Evolutionary conservation across 2,113 vertebrate species (phyloP).

Genomic region (Pogona vitticeps): DNA sequence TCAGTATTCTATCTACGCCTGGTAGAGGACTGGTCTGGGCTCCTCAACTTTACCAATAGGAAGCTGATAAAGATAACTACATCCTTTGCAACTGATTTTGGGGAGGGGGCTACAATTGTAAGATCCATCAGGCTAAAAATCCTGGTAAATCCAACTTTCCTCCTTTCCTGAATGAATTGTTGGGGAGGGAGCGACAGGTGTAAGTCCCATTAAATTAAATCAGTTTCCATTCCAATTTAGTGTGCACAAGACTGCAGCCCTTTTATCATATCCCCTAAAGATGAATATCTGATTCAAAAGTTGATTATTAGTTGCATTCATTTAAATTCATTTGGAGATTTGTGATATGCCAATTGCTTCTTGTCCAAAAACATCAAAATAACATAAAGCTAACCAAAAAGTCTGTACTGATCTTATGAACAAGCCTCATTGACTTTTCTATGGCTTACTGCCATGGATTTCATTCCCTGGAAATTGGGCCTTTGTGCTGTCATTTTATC

Average conservation of each 20-base stretch:
- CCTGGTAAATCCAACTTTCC: not conserved
- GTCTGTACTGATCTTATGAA: not conserved
- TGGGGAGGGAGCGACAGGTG: not conserved
- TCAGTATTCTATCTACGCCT: not conserved
- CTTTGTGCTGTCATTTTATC: slow-evolving; percentile 35
- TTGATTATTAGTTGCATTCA: too few species aligned
- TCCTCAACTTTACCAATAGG: not conserved
- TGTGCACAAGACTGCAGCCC: not conserved
- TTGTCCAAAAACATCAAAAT: not conserved
- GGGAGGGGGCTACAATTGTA: too few species aligned
- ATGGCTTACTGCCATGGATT: slow-evolving; percentile 34
- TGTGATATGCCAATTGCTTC: not conserved
- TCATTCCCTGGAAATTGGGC: slow-evolving; percentile 31
- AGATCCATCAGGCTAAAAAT: too few species aligned
- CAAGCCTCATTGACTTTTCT: not conserved
- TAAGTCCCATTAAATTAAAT: not conserved
- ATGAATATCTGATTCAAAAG: not conserved
- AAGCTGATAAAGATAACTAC: too few species aligned
- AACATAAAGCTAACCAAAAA: not conserved
- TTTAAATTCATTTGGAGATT: not conserved
- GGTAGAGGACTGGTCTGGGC: not conserved
- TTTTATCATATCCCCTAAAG: not conserved
- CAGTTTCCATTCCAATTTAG: not conserved
- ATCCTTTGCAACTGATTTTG: too few species aligned
- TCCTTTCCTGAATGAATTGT: not conserved